Percentiles rank a stretch among this genome's conserved stretches.
These are phyloP conservation scores for Phoxinus phoxinus DNA, from an alignment of 2,113 vertebrate species.

Conservation along the genomic window DNA sequence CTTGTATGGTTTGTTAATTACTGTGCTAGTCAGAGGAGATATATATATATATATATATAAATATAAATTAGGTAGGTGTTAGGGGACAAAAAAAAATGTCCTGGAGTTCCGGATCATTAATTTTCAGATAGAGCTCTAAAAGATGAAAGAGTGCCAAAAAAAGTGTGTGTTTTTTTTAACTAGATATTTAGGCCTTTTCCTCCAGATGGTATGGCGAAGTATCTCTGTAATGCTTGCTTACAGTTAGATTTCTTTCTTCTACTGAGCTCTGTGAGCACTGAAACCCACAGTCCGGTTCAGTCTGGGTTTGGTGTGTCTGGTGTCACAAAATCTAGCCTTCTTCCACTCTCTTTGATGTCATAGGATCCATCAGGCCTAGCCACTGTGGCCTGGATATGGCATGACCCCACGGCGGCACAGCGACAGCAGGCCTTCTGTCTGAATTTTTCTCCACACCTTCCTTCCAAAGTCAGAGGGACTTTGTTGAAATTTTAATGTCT, in stretches of 20 bases:
- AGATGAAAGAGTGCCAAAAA: neutral
- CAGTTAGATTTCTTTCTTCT: neutral
- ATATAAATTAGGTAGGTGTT: constrained; percentile 12
- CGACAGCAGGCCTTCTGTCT: constrained; percentile 55
- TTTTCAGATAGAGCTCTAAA: constrained; percentile 9
- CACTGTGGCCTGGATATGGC: constrained; percentile 45
- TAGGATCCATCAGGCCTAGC: constrained; percentile 3
- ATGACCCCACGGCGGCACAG: constrained; percentile 40
- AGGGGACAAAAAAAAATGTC: constrained; percentile 34
- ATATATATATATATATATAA: too few species aligned
- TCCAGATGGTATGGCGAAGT: neutral
- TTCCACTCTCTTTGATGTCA: neutral
- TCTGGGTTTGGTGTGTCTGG: constrained; percentile 1
- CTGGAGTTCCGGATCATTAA: constrained; percentile 38
- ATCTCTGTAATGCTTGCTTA: neutral
- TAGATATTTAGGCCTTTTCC: neutral
- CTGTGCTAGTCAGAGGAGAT: too few species aligned
- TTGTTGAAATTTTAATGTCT: constrained; percentile 78
- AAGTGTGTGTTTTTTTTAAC: neutral
- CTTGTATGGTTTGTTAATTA: too few species aligned
- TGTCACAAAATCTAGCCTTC: neutral
- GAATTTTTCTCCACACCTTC: constrained; percentile 68
- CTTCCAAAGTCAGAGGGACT: constrained; percentile 67
- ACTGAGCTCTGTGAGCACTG: neutral
- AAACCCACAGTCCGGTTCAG: neutral